These are phyloP conservation scores for Chrysodeixis includens DNA, from an alignment of 2,888 invertebrate genomes.

Conservation along the genomic window DNA sequence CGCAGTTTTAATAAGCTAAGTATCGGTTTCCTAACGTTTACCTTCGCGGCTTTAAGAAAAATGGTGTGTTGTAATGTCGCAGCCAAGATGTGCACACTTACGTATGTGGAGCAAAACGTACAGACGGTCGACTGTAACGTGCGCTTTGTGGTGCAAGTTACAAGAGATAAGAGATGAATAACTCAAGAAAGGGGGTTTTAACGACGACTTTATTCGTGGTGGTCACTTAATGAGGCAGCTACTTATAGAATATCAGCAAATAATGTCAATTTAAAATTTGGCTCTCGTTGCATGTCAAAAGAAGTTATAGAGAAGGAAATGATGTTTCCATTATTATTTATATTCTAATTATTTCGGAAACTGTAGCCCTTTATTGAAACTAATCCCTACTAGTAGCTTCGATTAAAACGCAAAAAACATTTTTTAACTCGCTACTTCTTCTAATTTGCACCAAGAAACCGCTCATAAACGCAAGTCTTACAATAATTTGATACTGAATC, in stretches of 20 bases:
- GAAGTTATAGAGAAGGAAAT: too few relatives aligned
- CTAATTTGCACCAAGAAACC: background rate
- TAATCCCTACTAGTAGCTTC: too few relatives aligned
- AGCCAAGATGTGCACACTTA: constrained; percentile 67
- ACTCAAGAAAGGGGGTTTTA: background rate
- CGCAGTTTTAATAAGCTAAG: constrained; percentile 42
- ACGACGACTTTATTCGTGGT: too few relatives aligned
- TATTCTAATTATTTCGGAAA: too few relatives aligned
- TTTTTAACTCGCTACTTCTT: background rate
- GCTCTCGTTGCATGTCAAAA: too few relatives aligned
- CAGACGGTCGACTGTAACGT: constrained; percentile 49
- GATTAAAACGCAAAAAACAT: too few relatives aligned
- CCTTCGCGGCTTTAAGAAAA: constrained; percentile 68
- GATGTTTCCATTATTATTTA: too few relatives aligned
- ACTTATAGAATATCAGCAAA: too few relatives aligned
- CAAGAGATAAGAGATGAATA: background rate
- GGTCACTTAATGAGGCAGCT: too few relatives aligned
- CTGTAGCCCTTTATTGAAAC: too few relatives aligned
- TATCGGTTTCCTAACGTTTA: constrained; percentile 62
- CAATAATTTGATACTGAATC: constrained; percentile 75
- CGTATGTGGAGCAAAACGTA: constrained; percentile 84
- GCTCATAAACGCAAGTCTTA: constrained; percentile 61
- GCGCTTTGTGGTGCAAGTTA: constrained; percentile 24
- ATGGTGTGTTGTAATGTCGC: constrained; percentile 74
- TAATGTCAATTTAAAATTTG: too few relatives aligned